Conservation (phyloP, 2,113 vertebrate genomes). For the Prunella fulvescens region DNA sequence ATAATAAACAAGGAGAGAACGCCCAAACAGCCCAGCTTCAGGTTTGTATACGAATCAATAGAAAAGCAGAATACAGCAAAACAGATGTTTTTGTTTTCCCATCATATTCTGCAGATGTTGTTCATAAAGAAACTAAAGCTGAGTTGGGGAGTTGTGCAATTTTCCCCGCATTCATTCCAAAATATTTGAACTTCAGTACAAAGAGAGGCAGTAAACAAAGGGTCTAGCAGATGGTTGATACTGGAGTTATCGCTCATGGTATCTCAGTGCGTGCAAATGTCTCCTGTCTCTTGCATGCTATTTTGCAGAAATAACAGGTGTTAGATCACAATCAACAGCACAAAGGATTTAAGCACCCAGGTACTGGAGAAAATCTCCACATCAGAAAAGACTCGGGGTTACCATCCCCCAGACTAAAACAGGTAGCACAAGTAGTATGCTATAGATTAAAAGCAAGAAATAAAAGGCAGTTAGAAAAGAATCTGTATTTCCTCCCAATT, state of each 20-base stretch:
- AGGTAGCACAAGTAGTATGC: not conserved
- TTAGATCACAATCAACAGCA: slow-evolving; percentile 39
- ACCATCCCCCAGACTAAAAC: not conserved
- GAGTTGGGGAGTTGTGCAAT: not conserved
- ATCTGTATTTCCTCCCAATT: not conserved
- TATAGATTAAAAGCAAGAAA: not conserved
- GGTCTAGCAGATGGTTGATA: slow-evolving; percentile 1
- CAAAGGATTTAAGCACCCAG: not conserved
- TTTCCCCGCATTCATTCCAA: not conserved
- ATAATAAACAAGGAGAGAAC: not conserved
- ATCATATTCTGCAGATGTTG: not conserved
- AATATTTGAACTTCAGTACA: slow-evolving; percentile 19
- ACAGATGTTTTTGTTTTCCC: slow-evolving; percentile 28
- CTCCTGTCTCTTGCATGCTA: not conserved
- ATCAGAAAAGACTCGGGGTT: slow-evolving; percentile 14
- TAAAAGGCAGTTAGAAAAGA: not conserved
- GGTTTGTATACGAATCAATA: not conserved
- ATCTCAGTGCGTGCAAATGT: slow-evolving; percentile 29
- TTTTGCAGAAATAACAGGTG: slow-evolving; percentile 25
- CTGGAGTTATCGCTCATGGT: not conserved
- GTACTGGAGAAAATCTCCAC: slow-evolving; percentile 2
- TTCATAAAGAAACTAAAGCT: not conserved
- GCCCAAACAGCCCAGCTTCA: not conserved
- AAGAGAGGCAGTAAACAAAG: slow-evolving; percentile 16
- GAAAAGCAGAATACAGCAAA: not conserved